Evolutionary conservation across 2,888 invertebrate species (phyloP), one percentile per base, ranked within the genome.

Genomic region (Phortica okadai): DNA sequence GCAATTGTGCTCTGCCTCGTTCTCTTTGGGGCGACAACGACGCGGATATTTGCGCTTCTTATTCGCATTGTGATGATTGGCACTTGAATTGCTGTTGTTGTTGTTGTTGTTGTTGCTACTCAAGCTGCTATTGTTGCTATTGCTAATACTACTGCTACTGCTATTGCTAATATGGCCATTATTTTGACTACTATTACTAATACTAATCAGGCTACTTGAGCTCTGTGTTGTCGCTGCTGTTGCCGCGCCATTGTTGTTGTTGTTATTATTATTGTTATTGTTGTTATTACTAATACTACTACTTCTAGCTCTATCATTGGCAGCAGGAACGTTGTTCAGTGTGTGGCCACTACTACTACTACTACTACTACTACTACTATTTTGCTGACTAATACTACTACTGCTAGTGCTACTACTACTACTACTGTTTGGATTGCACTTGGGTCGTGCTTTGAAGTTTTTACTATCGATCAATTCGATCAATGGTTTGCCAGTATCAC

Each of bases 401-500:
- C 66, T 79, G 70, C 67, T 80, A 80, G 82, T 84, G 76, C 77
- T 82, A 77, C 78, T 83, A 77, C 80, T 86, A 76, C 81, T 85
- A 82, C 82, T 83, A 81, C 80, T 84, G 80, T 81, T 85, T 81
- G 84, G 80, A 81, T 83, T 88, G 90, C 92, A 92, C 89, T 91
- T 89, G 80, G 92, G 91, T 80, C 90, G 92, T 89, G 90, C 87
- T 90, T 91, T 92, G 81, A 91, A 90, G 87, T 91, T 89, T 82
- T 90, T 91, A 84, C 88, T 85, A 85, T 90, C 90, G 86, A 91
- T 90, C 79, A 91, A 83, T 82, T 91, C 90, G 83, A 91, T 88
- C 85, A 91, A 84, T 81, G 91, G 90, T 88, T 90, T 90, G 85
- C 91, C 91, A 86, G 90, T 90, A 89, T 92, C 92, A 90, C 92